Evolutionary conservation across 2,797 vertebrate species (phyloP).

Genomic region (Falco rusticolus): DNA sequence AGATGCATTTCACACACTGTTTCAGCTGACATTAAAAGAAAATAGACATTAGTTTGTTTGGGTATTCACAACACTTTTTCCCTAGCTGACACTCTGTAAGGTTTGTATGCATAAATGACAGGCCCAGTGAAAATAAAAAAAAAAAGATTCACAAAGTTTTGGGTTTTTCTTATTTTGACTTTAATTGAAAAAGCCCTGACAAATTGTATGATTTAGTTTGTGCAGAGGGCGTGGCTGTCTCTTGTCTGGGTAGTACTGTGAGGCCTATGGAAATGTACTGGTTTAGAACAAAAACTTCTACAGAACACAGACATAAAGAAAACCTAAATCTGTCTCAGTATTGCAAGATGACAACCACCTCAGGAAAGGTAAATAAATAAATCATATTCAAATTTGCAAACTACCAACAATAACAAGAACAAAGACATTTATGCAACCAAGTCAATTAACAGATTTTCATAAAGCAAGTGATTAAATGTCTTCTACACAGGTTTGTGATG

Average conservation of each 20-base stretch:
- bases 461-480: not conserved
- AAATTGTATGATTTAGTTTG: not conserved
- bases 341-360: not conserved
- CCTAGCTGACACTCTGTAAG: not conserved
- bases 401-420: not conserved
- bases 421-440: not conserved
- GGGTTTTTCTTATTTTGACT: not conserved
- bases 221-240: not conserved
- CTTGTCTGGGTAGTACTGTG: not conserved
- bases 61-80: not conserved
- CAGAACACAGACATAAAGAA: not conserved
- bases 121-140: not conserved
- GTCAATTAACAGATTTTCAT: not conserved
- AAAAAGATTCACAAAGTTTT: not conserved
- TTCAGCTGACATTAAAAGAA: constrained; percentile 10
- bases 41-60: constrained; percentile 4
- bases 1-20: not conserved
- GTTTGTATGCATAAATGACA: not conserved
- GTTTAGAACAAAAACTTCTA: not conserved
- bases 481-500: not conserved
- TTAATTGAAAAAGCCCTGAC: not conserved
- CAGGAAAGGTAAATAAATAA: not conserved
- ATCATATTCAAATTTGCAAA: not conserved
- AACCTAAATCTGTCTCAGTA: constrained; percentile 34
- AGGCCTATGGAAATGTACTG: not conserved